Percentiles rank a stretch among this genome's conserved stretches.
Evolutionary conservation across 2,797 vertebrate species (phyloP).

Genomic region (Melanitta fusca): DNA sequence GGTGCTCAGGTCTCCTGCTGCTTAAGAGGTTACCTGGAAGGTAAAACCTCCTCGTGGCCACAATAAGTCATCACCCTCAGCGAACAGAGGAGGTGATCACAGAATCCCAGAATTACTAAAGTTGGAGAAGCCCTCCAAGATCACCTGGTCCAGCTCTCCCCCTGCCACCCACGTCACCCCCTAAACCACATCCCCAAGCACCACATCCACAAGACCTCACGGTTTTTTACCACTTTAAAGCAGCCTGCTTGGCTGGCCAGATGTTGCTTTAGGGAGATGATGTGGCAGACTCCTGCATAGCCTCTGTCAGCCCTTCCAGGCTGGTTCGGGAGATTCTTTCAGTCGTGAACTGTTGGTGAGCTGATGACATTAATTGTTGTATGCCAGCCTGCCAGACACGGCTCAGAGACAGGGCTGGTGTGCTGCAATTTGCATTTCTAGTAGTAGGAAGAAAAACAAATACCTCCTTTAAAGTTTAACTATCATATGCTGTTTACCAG

Average conservation of each 20-base stretch:
- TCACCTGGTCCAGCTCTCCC: too few relatives aligned
- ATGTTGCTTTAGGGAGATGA: rapidly evolving
- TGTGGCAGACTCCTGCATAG: too few relatives aligned
- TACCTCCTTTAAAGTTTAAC: not conserved
- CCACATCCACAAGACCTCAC: not conserved
- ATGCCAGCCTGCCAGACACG: not conserved
- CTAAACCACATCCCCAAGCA: too few relatives aligned
- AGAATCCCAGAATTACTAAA: too few relatives aligned
- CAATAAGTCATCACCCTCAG: not conserved
- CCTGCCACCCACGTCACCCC: too few relatives aligned
- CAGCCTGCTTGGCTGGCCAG: not conserved
- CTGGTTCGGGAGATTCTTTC: not conserved
- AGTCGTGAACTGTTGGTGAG: not conserved
- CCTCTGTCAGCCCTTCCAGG: not conserved
- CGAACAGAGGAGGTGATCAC: not conserved
- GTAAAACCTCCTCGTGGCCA: not conserved
- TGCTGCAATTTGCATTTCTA: not conserved
- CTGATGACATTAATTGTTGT: not conserved
- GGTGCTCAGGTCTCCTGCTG: too few relatives aligned
- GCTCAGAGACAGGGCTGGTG: not conserved
- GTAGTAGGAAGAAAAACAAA: not conserved
- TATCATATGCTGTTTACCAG: not conserved
- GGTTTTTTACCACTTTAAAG: not conserved
- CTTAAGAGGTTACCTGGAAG: not conserved
- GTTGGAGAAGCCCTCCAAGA: too few relatives aligned